These are phyloP conservation scores for Julus scanicus DNA, from an alignment of 2,888 invertebrate species.

Conservation along the genomic window DNA sequence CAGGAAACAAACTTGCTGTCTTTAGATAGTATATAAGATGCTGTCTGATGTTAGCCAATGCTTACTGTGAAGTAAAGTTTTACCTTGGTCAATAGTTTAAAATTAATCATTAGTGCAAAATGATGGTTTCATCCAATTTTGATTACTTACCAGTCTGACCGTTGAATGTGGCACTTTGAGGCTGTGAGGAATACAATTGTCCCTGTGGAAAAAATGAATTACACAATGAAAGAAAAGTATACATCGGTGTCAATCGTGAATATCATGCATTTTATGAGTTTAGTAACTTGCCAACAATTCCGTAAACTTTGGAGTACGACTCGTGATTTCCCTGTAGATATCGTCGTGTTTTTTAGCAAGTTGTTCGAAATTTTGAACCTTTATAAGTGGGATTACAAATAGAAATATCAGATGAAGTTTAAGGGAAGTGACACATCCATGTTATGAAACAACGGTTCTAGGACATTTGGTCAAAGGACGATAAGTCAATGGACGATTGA, in stretches of 20 bases:
- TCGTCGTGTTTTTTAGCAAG: neutral
- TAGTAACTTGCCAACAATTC: conserved; percentile 36
- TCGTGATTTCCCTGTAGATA: neutral
- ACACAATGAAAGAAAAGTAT: neutral
- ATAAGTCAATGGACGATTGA: too few species aligned
- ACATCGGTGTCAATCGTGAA: neutral
- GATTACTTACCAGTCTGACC: neutral
- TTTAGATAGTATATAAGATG: too few species aligned
- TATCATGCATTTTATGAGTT: neutral
- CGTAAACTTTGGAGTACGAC: conserved; percentile 23
- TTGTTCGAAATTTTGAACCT: conserved; percentile 51
- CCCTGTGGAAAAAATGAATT: neutral
- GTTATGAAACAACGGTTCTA: too few species aligned
- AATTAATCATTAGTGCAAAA: too few species aligned
- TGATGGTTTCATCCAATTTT: too few species aligned
- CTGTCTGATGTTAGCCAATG: too few species aligned
- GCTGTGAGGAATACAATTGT: neutral
- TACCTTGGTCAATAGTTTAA: too few species aligned
- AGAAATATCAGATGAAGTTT: neutral
- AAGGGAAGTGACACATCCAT: neutral
- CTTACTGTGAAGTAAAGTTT: too few species aligned
- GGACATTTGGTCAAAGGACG: too few species aligned
- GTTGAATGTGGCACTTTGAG: neutral
- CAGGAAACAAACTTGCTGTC: too few species aligned
- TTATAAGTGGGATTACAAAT: neutral